phyloP scores from a whole-genome alignment of 2,113 vertebrate genomes.

The Aegotheles bennettii region DNA sequence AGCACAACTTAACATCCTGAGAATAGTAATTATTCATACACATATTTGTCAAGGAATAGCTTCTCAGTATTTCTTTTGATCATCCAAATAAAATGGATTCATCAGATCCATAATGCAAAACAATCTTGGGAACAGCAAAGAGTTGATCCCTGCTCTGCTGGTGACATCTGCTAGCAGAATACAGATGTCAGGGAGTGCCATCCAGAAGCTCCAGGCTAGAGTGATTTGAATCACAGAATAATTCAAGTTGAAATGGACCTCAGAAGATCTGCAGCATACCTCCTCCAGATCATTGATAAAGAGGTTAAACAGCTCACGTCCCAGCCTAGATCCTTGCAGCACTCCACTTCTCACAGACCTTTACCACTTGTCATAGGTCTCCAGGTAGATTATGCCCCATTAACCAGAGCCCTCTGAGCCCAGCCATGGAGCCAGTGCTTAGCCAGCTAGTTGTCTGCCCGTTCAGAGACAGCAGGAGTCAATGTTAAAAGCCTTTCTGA shows the following conservation, averaged over 20 bases:
- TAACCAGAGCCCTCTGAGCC: neutral
- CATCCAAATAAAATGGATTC: neutral
- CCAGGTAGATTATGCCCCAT: neutral
- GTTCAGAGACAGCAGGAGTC: neutral
- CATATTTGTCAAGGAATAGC: neutral
- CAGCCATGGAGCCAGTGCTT: neutral
- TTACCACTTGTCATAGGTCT: neutral
- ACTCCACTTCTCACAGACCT: neutral
- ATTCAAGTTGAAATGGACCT: neutral
- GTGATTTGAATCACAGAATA: neutral
- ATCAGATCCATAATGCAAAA: neutral
- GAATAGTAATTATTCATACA: conserved; percentile 33
- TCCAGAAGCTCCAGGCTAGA: neutral
- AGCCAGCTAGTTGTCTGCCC: neutral
- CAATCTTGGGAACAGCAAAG: neutral
- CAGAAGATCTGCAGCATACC: neutral
- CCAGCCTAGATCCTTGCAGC: neutral
- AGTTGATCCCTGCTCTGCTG: neutral
- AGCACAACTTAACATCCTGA: neutral
- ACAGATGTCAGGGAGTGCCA: neutral
- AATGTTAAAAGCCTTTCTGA: neutral
- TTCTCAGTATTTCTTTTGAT: conserved; percentile 23
- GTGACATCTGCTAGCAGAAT: neutral
- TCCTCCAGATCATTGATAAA: neutral
- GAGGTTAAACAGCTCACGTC: neutral